Evolutionary conservation across 1,140 invertebrate genomes (phyloP), one percentile per base, ranked within the genome.

Genomic region (Cotesia chilonis): DNA sequence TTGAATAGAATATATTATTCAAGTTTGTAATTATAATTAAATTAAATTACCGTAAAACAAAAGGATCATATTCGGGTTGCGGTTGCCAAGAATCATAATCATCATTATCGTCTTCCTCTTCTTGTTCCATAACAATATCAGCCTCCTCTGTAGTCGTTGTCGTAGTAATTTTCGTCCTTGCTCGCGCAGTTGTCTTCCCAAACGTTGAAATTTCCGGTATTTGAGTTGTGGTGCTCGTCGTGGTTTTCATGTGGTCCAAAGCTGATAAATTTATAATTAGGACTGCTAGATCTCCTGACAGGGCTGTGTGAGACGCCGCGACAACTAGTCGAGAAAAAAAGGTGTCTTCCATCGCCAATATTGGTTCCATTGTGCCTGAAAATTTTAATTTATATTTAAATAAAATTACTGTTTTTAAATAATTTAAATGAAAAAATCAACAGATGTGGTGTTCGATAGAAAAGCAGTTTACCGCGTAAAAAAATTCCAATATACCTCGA

Each of bases 261-360:
- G 72, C 54, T 28, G 77, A 75, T 63, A 82, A 77, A 54, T 83
- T 81, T 37, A 83, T 69, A 51, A 92, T 88, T 72, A 86, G 83
- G 59, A 92, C 87, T 66, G 88, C 88, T 17, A 92, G 86, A 76
- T 92, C 91, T 37, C 91, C 91, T 57, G 91, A 91, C 70, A 92
- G 83, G 6, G 91, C 91, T 9, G 90, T 89, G 72, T 91, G 90
- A n/a, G 88, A 88, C 14, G 89, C 76, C 9, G 85, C 81, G 36
- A 83, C 80, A 67, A 85, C 75, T 5, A 86, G 76, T 75, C 79
- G 79, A 10, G 84, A 78, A 10, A 72, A 68, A 10, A 75, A 69
- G 47, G 72, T 72, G 28, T 82, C 80, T 63, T 81, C 78, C 68
- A 75, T 77, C 54, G 79, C 75, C 74, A 78, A 59, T 4, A 79